Conservation (phyloP, 2,888 invertebrate species). For the Leptura quadrifasciata region DNA sequence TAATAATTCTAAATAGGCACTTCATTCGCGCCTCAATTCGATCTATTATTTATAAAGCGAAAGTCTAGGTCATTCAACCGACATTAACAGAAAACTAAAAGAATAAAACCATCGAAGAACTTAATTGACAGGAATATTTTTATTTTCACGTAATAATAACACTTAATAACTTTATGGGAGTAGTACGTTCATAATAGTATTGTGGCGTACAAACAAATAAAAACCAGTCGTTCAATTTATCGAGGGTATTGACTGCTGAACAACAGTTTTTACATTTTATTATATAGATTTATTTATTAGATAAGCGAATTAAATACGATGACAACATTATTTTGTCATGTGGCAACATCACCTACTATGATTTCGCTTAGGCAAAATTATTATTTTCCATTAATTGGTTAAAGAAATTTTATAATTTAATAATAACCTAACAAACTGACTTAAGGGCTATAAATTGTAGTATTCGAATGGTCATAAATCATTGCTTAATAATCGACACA, state of each 20-base stretch:
- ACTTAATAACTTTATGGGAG: neutral
- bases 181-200: neutral
- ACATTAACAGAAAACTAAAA: neutral
- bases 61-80: neutral
- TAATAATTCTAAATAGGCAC: too few species aligned
- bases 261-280: neutral
- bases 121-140: too few species aligned
- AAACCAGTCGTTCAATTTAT: conserved; percentile 5
- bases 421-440: too few species aligned
- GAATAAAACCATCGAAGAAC: neutral
- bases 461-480: too few species aligned
- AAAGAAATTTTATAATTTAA: too few species aligned
- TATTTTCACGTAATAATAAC: neutral
- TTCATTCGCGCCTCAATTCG: neutral
- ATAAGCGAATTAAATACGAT: neutral
- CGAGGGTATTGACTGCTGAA: conserved; percentile 1
- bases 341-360: neutral
- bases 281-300: neutral
- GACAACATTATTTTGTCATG: neutral
- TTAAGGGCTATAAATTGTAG: too few species aligned
- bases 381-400: too few species aligned
- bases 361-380: neutral
- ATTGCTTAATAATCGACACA: too few species aligned
- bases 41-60: neutral
- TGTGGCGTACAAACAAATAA: neutral